phyloP scores from a whole-genome alignment of 2,888 invertebrate genomes.

The Lycophotia porphyrea region DNA sequence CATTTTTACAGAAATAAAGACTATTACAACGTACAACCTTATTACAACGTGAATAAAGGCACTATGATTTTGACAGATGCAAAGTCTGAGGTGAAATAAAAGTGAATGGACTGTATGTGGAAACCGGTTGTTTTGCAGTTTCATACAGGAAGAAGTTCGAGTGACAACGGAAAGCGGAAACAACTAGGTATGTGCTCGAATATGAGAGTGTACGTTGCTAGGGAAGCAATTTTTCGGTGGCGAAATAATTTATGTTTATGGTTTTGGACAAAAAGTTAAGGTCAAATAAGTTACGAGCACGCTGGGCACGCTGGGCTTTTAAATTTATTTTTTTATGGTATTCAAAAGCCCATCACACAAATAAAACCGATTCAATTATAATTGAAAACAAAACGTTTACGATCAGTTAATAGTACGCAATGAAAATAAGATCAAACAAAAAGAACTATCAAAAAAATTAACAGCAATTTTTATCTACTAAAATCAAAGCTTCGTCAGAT shows the following conservation, averaged over 20 bases:
- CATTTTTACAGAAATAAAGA: not conserved
- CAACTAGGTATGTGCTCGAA: constrained; percentile 13
- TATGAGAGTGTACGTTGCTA: constrained; percentile 10
- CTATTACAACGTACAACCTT: not conserved
- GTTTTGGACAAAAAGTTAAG: not conserved
- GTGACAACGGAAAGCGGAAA: constrained; percentile 27
- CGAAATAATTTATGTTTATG: constrained; percentile 12
- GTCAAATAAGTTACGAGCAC: not conserved
- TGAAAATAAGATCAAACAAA: not conserved
- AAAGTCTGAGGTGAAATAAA: not conserved
- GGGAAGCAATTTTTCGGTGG: not conserved
- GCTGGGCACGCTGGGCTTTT: too few relatives aligned
- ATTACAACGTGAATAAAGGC: not conserved
- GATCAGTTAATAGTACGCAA: not conserved
- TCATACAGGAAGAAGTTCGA: constrained; percentile 21
- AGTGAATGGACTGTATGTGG: not conserved
- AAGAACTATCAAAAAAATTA: not conserved
- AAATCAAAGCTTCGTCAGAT: constrained; percentile 36
- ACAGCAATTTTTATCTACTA: not conserved
- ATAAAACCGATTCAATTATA: not conserved
- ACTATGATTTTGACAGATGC: not conserved
- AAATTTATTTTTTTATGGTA: too few relatives aligned
- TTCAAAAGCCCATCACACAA: too few relatives aligned
- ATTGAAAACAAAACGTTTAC: not conserved
- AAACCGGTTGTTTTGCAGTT: constrained; percentile 22